These are phyloP conservation scores for Colletes gigas DNA, from an alignment of 1,140 invertebrate species.

Conservation along the genomic window DNA sequence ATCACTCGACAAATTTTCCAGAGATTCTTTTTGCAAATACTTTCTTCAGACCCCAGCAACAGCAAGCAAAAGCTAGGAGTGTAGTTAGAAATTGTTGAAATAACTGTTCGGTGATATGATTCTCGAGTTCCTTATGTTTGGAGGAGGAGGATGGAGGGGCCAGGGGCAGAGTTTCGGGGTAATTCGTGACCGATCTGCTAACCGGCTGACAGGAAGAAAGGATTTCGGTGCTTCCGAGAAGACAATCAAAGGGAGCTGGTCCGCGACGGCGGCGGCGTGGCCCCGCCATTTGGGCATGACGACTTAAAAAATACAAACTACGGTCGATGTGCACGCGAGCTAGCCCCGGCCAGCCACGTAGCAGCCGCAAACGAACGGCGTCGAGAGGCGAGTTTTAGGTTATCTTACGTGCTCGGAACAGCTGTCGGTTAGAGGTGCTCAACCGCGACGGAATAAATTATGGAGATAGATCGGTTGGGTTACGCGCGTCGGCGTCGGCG, in stretches of 20 bases:
- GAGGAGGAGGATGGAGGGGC: conserved; percentile 1
- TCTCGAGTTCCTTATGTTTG: conserved; percentile 6
- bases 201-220: conserved; percentile 67
- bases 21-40: no score
- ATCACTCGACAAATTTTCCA: no score
- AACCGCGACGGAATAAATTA: conserved; percentile 57
- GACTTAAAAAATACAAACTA: conserved; percentile 65
- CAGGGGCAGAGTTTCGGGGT: conserved; percentile 55
- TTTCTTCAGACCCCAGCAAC: no score
- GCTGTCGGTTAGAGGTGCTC: conserved; percentile 76
- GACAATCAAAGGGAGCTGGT: conserved; percentile 74
- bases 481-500: neutral
- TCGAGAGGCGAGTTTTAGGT: conserved; percentile 59
- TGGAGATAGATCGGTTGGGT: conserved; percentile 22
- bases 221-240: conserved; percentile 73
- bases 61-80: no score
- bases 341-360: conserved; percentile 33
- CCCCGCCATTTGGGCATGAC: conserved; percentile 68
- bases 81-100: no score
- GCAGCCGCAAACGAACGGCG: neutral
- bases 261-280: conserved; percentile 29
- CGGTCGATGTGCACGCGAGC: conserved; percentile 68
- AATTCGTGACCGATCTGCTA: conserved; percentile 70
- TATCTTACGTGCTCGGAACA: conserved; percentile 73
- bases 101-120: neutral